Evolutionary conservation across 2,113 vertebrate species (phyloP), one percentile per base, ranked within the genome.

Genomic region (Aspidoscelis tigris): DNA sequence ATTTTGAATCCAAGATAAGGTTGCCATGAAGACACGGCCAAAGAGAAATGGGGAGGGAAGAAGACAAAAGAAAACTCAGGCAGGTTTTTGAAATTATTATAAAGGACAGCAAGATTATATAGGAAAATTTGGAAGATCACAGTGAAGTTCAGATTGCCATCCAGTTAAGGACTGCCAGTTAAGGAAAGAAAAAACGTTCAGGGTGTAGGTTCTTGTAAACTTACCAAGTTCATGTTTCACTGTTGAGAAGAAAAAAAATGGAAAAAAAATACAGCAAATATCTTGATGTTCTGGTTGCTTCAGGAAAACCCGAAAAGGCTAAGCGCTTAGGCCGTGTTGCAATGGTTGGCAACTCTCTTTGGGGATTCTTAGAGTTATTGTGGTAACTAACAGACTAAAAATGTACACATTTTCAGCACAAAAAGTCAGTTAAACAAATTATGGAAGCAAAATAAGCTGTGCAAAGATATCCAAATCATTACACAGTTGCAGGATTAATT

Each of bases 401-500:
- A 41, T 14, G 16, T 14, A 2, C 12, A 58, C 14, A 58, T 71
- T 58, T 43, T 55, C 4, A 53, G 20, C 69, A 43, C 20, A 26
- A 12, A 61, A 72, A 72, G 39, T 65, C 69, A 3, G 41, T 70
- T 24, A 78, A 58, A 44, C 39, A 72, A 73, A 44, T 47, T 47
- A 41, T 78, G 68, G 70, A 43, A 72, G 50, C 76, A 73, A 61
- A 84, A 72, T 78, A 47, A 72, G 41, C 10, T 64, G 47, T 78
- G 76, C 69, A 64, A 79, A 73, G 39, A 12, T 33, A 77, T 41
- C 41, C 77, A 79, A 61, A 79, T 79, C 61, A 50, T 75, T 76
- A 65, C 44, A n/a, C 44, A 68, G 73, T 47, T 76, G 20, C 73
- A 18, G 44, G 68, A 33, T 16, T 76, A n/a, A 43, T 64, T 39